Percentiles rank a stretch among this genome's conserved stretches.
These are phyloP conservation scores for Silurus asotus DNA, from an alignment of 2,113 vertebrate genomes.

Conservation along the genomic window DNA sequence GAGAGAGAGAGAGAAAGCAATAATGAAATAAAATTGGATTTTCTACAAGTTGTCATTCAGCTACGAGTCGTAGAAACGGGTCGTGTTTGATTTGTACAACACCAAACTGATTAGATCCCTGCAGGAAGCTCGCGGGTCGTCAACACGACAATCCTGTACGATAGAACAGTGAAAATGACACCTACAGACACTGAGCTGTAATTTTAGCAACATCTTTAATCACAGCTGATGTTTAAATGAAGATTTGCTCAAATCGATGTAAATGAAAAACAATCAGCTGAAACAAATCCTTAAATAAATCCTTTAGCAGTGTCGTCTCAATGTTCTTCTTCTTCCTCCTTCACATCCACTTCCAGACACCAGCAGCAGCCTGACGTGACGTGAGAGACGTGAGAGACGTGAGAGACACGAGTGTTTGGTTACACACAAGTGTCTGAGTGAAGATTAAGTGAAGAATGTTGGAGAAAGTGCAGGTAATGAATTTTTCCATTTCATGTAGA, in stretches of 20 bases:
- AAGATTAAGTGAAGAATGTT: background rate
- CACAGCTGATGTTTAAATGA: background rate
- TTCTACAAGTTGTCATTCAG: conserved; percentile 39
- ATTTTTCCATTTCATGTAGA: background rate
- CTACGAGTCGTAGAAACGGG: conserved; percentile 45
- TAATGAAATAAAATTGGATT: conserved; percentile 63
- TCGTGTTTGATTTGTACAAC: conserved; percentile 55
- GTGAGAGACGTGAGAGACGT: background rate
- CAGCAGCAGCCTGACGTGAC: background rate
- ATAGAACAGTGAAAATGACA: background rate
- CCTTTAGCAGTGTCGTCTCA: background rate
- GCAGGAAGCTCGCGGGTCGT: background rate
- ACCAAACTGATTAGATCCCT: background rate
- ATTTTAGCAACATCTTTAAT: background rate
- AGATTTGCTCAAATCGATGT: background rate
- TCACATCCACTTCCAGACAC: background rate
- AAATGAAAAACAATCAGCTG: background rate
- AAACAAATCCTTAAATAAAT: background rate
- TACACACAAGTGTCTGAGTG: background rate
- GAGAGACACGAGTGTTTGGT: background rate
- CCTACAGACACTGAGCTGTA: background rate
- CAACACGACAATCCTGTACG: background rate
- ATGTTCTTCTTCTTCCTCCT: background rate
- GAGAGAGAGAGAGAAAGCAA: conserved; percentile 25
- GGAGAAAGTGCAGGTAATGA: background rate